These are phyloP conservation scores for Drosophila bipectinata DNA, from an alignment of 1,140 invertebrate genomes.

Conservation along the genomic window DNA sequence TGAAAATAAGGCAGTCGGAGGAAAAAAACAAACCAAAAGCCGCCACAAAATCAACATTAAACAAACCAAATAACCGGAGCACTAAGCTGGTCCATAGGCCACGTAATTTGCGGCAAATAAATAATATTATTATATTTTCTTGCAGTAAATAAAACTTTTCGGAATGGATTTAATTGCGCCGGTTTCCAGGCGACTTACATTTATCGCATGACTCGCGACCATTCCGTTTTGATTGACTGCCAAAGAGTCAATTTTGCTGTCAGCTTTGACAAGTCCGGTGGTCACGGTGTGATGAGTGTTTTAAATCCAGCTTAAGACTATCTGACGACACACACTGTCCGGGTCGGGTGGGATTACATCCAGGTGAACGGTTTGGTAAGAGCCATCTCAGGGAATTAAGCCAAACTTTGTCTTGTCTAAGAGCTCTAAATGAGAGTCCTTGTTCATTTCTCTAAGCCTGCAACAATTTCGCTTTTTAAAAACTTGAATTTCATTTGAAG, in stretches of 20 bases:
- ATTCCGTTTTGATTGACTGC: constrained; percentile 35
- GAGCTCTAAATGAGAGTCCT: neutral
- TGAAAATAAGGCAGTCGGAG: constrained; percentile 60
- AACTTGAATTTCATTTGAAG: neutral
- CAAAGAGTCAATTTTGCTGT: constrained; percentile 49
- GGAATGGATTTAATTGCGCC: constrained; percentile 62
- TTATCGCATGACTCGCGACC: constrained; percentile 57
- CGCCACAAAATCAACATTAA: constrained; percentile 45
- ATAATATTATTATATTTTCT: constrained; percentile 46
- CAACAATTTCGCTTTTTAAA: neutral
- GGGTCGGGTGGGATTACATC: constrained; percentile 7
- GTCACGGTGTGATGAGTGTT: constrained; percentile 19
- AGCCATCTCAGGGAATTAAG: neutral
- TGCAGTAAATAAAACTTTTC: constrained; percentile 14
- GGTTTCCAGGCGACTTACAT: constrained; percentile 45
- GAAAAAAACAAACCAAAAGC: constrained; percentile 14
- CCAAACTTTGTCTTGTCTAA: neutral
- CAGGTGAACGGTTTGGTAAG: neutral
- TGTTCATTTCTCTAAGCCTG: neutral
- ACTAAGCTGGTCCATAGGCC: constrained; percentile 8
- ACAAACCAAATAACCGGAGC: constrained; percentile 27
- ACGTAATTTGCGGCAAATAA: constrained; percentile 64
- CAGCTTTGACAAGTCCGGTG: constrained; percentile 25
- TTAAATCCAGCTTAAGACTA: neutral
- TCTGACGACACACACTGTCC: neutral